Evolutionary conservation across 2,113 vertebrate genomes (phyloP).

Genomic region (Uria lomvia): DNA sequence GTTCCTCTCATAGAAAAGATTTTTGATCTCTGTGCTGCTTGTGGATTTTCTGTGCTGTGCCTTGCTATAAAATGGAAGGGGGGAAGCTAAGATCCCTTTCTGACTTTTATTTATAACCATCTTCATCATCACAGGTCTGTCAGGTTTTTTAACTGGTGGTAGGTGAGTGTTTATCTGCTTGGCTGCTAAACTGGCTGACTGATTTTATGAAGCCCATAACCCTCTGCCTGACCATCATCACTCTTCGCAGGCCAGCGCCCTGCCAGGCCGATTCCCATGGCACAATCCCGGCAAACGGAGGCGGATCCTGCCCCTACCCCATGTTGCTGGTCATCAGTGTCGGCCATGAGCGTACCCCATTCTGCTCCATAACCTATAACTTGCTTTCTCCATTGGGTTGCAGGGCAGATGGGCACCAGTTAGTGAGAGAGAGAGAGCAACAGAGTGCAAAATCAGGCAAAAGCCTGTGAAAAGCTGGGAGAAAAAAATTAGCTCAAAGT

Average conservation of each 20-base stretch:
- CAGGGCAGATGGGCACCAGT: not conserved
- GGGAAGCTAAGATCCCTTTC: not conserved
- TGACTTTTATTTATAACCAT: not conserved
- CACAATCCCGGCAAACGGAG: rapidly evolving
- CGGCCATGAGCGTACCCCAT: rapidly evolving
- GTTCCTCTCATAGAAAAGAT: not conserved
- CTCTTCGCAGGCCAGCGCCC: not conserved
- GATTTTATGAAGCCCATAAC: not conserved
- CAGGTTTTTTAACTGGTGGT: not conserved
- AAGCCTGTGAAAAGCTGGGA: not conserved
- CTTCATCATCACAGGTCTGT: not conserved
- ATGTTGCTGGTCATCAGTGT: rapidly evolving
- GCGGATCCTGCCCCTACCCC: not conserved
- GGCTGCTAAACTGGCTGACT: not conserved
- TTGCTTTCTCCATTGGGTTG: not conserved
- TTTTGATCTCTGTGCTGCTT: not conserved
- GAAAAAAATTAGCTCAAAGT: not conserved
- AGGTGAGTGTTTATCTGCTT: not conserved
- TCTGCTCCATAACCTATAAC: not conserved
- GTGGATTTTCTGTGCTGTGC: not conserved
- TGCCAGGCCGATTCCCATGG: not conserved
- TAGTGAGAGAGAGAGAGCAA: not conserved
- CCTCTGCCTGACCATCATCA: not conserved
- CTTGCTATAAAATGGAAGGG: not conserved
- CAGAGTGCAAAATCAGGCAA: not conserved